Evolutionary conservation across 2,888 invertebrate species (phyloP).

Genomic region (Deroplatys truncata): DNA sequence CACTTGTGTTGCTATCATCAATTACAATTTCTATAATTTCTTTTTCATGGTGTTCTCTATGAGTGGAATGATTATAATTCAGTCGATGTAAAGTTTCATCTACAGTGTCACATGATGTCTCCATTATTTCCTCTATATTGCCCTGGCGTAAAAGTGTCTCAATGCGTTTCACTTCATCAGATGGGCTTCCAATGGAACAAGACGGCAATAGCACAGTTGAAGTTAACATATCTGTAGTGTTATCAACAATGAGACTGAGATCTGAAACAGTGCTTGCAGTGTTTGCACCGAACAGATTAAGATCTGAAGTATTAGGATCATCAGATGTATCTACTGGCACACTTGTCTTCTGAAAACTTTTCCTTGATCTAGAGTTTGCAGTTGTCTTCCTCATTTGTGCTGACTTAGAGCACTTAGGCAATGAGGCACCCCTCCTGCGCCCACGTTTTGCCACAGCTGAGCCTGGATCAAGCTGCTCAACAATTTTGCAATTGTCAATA

Average conservation of each 20-base stretch:
- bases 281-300: background rate
- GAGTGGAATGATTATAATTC: background rate
- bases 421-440: background rate
- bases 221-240: background rate
- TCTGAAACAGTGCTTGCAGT: background rate
- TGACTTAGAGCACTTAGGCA: background rate
- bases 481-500: background rate
- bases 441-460: background rate
- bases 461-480: background rate
- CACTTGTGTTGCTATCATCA: background rate
- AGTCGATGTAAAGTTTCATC: background rate
- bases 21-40: background rate
- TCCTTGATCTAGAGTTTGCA: background rate
- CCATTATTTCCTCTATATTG: background rate
- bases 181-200: background rate
- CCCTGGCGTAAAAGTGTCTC: background rate
- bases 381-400: background rate
- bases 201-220: background rate
- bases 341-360: background rate
- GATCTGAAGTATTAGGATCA: background rate
- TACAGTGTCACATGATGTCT: background rate
- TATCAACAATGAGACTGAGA: background rate
- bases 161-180: conserved; percentile 3
- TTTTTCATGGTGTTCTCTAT: background rate
- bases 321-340: background rate